These are phyloP conservation scores for Eueides isabella DNA, from an alignment of 1,140 invertebrate genomes.

Conservation along the genomic window DNA sequence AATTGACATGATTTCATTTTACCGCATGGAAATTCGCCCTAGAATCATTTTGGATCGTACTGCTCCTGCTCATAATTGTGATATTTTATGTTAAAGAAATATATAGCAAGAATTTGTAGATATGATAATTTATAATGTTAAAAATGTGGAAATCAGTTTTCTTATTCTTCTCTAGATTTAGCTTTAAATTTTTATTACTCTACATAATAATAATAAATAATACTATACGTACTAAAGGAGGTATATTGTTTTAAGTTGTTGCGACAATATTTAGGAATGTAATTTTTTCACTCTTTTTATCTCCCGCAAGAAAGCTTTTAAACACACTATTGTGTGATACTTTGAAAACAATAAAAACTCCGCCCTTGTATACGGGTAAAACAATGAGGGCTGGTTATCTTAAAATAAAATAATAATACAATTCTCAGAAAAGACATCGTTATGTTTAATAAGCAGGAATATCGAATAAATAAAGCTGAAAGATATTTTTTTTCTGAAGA, in stretches of 20 bases:
- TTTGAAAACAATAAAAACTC: conserved; percentile 11
- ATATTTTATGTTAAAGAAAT: not conserved
- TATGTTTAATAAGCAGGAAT: not conserved
- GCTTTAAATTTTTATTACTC: not conserved
- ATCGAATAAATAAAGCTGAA: not conserved
- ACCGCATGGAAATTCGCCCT: no score
- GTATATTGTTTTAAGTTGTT: not conserved
- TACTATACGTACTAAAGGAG: not conserved
- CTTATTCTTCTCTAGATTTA: not conserved
- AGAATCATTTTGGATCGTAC: no score
- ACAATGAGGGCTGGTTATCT: conserved; percentile 21
- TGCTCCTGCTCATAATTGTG: no score
- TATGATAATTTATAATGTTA: not conserved
- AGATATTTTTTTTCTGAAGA: not conserved
- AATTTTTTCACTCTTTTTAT: not conserved
- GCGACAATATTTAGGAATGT: not conserved
- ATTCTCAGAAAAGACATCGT: not conserved
- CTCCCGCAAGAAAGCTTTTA: not conserved
- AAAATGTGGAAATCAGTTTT: not conserved
- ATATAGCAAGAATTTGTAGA: not conserved
- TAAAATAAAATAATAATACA: conserved; percentile 11
- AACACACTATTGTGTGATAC: conserved; percentile 3
- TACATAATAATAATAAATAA: not conserved
- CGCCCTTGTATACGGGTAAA: conserved; percentile 19
- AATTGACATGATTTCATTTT: no score